phyloP scores from a whole-genome alignment of 2,888 invertebrate species.

The Serrognathus titanus region DNA sequence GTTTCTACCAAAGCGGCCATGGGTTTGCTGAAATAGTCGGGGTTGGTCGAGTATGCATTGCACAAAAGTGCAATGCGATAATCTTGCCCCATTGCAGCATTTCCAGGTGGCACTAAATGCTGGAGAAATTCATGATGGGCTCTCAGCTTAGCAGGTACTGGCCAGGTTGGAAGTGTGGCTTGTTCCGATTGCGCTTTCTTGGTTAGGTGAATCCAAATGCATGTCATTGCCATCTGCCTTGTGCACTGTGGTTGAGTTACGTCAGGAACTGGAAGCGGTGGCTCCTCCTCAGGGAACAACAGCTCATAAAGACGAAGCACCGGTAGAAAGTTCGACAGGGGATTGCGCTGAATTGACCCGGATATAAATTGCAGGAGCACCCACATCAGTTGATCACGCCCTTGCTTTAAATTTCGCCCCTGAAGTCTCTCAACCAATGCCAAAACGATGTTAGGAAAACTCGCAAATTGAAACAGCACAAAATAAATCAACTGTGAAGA shows the following conservation, averaged over 20 bases:
- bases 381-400: slow-evolving; percentile 99
- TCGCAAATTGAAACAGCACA: slow-evolving; percentile 90
- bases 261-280: slow-evolving; percentile 85
- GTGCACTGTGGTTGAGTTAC: slow-evolving; percentile 81
- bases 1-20: slow-evolving; percentile 91
- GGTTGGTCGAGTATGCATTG: slow-evolving; percentile 93
- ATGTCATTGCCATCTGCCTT: slow-evolving; percentile 89
- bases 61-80: slow-evolving; percentile 89
- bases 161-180: slow-evolving; percentile 53
- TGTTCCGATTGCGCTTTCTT: slow-evolving; percentile 90
- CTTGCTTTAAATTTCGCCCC: slow-evolving; percentile 74
- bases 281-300: slow-evolving; percentile 88
- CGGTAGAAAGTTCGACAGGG: slow-evolving; percentile 82
- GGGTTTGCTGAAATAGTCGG: slow-evolving; percentile 85
- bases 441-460: slow-evolving; percentile 88
- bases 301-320: slow-evolving; percentile 89
- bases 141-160: slow-evolving; percentile 41
- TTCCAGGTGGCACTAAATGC: slow-evolving; percentile 74
- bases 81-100: slow-evolving; percentile 75
- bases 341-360: slow-evolving; percentile 92
- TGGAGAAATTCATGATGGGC: slow-evolving; percentile 70
- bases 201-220: slow-evolving; percentile 94
- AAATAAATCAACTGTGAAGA: slow-evolving; percentile 94
- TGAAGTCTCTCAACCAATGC: slow-evolving; percentile 71
- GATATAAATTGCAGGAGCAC: slow-evolving; percentile 94